Evolutionary conservation across 2,888 invertebrate genomes (phyloP).

Genomic region (Chydorus sphaericus): DNA sequence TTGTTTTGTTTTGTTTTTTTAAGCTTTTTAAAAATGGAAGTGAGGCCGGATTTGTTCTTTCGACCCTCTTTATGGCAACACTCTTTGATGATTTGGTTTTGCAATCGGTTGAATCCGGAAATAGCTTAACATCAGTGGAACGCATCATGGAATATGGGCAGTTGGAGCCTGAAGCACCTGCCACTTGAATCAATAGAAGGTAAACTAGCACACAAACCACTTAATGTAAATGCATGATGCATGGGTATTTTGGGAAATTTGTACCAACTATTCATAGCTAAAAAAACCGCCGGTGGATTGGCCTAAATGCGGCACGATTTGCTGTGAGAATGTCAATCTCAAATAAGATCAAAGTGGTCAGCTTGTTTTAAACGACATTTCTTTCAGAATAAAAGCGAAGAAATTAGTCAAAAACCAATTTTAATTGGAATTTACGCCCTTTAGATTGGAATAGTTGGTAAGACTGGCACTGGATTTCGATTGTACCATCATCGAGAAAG

Average conservation of each 20-base stretch:
- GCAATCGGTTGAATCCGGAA: conserved; percentile 75
- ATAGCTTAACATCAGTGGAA: conserved; percentile 53
- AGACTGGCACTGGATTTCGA: conserved; percentile 29
- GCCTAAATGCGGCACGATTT: too few species aligned
- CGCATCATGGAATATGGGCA: conserved; percentile 46
- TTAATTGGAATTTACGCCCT: not conserved
- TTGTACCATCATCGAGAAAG: too few species aligned
- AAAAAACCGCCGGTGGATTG: too few species aligned
- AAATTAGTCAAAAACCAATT: conserved; percentile 28
- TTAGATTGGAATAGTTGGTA: conserved; percentile 21
- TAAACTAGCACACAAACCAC: too few species aligned
- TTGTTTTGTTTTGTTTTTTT: too few species aligned
- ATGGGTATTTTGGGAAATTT: too few species aligned
- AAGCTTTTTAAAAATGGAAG: too few species aligned
- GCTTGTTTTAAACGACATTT: conserved; percentile 30
- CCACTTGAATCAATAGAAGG: conserved; percentile 33
- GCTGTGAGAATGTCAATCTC: too few species aligned
- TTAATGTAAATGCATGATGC: too few species aligned
- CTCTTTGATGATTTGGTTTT: conserved; percentile 69
- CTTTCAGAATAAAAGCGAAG: conserved; percentile 28
- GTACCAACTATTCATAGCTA: too few species aligned
- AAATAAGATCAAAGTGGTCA: conserved; percentile 32
- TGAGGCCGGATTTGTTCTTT: conserved; percentile 25
- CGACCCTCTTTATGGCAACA: conserved; percentile 29
- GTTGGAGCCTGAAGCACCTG: conserved; percentile 53